Evolutionary conservation across 2,797 vertebrate species (phyloP).

Genomic region (Oreonectes daqikongensis): DNA sequence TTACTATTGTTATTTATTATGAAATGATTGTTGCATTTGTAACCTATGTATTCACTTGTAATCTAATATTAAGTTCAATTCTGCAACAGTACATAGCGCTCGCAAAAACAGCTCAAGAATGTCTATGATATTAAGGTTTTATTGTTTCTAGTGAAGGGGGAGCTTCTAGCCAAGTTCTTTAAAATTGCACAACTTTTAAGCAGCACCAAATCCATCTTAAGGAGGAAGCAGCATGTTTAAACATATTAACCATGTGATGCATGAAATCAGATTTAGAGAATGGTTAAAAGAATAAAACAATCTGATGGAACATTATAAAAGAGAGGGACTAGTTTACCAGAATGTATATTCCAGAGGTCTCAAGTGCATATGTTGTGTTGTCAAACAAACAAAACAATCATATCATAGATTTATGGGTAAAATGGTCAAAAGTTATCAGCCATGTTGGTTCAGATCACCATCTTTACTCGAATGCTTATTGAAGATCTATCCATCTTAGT

Average conservation of each 20-base stretch:
- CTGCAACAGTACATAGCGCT: neutral
- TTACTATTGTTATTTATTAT: neutral
- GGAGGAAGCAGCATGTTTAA: neutral
- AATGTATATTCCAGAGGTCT: neutral
- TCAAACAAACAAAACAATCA: too few relatives aligned
- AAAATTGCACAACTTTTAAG: slow-evolving; percentile 31
- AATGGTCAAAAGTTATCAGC: neutral
- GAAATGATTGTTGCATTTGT: neutral
- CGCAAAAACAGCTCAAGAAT: slow-evolving; percentile 3
- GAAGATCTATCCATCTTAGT: neutral
- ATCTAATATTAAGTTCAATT: slow-evolving; percentile 4
- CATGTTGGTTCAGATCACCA: neutral
- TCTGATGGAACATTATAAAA: neutral
- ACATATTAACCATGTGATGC: neutral
- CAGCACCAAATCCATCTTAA: slow-evolving; percentile 9
- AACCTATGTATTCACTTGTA: neutral
- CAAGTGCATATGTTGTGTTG: too few relatives aligned
- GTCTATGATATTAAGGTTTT: neutral
- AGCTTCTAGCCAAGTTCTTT: neutral
- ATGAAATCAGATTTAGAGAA: neutral
- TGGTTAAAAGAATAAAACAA: neutral
- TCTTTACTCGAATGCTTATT: neutral
- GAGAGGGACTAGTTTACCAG: neutral
- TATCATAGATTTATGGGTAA: too few relatives aligned
- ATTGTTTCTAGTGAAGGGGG: slow-evolving; percentile 22